Evolutionary conservation across 2,888 invertebrate genomes (phyloP).

Genomic region (Lasioglossum morio): DNA sequence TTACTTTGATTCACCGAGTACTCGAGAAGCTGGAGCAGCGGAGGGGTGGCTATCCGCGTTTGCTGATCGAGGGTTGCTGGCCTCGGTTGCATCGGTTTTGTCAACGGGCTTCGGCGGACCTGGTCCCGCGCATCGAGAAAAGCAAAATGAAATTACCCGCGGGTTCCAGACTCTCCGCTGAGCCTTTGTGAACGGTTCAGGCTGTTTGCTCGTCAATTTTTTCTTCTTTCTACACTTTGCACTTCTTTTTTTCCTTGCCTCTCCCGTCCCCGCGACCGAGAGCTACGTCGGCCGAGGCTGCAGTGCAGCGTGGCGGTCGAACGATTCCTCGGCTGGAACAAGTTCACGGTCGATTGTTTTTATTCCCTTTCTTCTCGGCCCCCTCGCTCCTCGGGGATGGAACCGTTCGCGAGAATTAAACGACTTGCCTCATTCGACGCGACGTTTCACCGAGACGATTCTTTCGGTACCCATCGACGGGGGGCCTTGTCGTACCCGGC

Average conservation of each 20-base stretch:
- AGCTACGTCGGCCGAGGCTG: not conserved
- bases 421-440: conserved; percentile 42
- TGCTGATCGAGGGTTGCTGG: conserved; percentile 25
- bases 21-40: conserved; percentile 22
- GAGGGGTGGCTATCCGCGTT: conserved; percentile 21
- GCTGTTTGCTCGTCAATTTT: conserved; percentile 54
- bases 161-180: conserved; percentile 56
- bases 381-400: conserved; percentile 29
- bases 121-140: conserved; percentile 40
- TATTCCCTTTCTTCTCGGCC: conserved; percentile 25
- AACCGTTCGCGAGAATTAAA: conserved; percentile 58
- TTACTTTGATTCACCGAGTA: conserved; percentile 57
- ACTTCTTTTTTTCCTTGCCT: not conserved
- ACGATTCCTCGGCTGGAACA: conserved; percentile 53
- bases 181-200: conserved; percentile 58
- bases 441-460: conserved; percentile 48
- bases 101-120: conserved; percentile 67
- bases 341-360: conserved; percentile 62
- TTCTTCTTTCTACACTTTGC: not conserved
- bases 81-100: conserved; percentile 67
- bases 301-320: conserved; percentile 15
- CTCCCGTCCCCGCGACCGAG: not conserved
- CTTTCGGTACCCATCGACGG: conserved; percentile 30
- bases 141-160: conserved; percentile 67
- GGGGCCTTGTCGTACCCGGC: conserved; percentile 18